Conservation (phyloP, 2,797 vertebrate species). For the Scomberomorus guttatus region DNA sequence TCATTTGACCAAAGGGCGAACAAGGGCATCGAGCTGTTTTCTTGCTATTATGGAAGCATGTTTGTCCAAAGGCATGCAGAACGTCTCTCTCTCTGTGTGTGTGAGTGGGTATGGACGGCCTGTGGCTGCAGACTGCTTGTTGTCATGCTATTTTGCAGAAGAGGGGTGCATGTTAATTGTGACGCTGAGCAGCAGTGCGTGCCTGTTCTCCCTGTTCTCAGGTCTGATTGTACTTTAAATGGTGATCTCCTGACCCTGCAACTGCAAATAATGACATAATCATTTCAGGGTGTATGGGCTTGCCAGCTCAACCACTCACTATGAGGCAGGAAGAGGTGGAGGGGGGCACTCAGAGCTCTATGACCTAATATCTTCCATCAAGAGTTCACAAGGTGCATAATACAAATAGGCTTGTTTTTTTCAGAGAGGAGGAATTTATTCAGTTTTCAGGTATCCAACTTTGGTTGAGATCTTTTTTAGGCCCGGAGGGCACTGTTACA, state of each 20-base stretch:
- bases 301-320: constrained; percentile 14
- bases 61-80: background rate
- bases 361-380: background rate
- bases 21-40: constrained; percentile 35
- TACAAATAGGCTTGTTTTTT: background rate
- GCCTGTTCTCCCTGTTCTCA: background rate
- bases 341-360: background rate
- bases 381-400: background rate
- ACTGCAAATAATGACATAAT: constrained; percentile 58
- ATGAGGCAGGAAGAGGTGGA: background rate
- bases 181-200: background rate
- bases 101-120: constrained; percentile 1
- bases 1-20: constrained; percentile 44
- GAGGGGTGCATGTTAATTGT: constrained; percentile 15
- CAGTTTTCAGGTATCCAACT: background rate
- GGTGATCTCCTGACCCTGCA: constrained; percentile 21
- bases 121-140: constrained; percentile 32
- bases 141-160: constrained; percentile 40
- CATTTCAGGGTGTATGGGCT: constrained; percentile 16
- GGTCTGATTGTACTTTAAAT: constrained; percentile 6
- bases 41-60: background rate
- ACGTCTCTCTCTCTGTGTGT: background rate
- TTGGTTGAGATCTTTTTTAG: too few species aligned
- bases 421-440: background rate
- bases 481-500: too few species aligned